These are phyloP conservation scores for Drosophila prolongata DNA, from an alignment of 2,888 invertebrate species.

Conservation along the genomic window DNA sequence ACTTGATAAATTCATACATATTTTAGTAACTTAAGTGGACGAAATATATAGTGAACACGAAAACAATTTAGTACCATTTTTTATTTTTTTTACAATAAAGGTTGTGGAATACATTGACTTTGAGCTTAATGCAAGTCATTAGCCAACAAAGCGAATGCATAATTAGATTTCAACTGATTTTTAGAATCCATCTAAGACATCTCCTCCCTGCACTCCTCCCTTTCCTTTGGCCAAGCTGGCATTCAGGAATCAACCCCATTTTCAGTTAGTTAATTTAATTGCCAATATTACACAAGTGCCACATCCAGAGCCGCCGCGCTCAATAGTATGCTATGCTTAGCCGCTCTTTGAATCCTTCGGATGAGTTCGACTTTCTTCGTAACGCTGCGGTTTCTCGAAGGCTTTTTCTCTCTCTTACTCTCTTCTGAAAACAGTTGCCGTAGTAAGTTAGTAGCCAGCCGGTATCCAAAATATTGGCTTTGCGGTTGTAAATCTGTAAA, in stretches of 20 bases:
- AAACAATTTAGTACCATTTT: neutral
- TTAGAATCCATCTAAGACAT: conserved; percentile 25
- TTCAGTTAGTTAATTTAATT: conserved; percentile 75
- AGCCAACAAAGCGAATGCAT: conserved; percentile 29
- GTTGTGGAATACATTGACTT: conserved; percentile 3
- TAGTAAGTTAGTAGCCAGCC: neutral
- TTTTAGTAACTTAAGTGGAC: too few relatives aligned
- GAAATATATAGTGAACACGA: too few relatives aligned
- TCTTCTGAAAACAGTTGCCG: conserved; percentile 7
- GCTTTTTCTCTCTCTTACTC: neutral
- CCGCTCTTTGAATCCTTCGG: conserved; percentile 22
- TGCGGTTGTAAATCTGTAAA: too few relatives aligned
- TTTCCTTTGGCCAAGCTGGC: conserved; percentile 40
- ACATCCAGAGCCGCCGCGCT: conserved; percentile 55
- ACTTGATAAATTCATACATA: too few relatives aligned
- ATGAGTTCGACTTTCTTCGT: conserved; percentile 19
- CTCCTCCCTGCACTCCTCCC: conserved; percentile 2
- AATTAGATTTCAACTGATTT: conserved; percentile 35
- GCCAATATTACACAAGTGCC: conserved; percentile 79
- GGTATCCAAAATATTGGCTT: neutral
- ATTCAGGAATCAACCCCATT: conserved; percentile 78
- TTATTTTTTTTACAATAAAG: too few relatives aligned
- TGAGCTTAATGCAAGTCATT: conserved; percentile 24
- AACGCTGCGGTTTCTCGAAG: conserved; percentile 20
- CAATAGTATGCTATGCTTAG: conserved; percentile 59